Evolutionary conservation across 2,113 vertebrate species (phyloP).

Genomic region (Vidua chalybeata): DNA sequence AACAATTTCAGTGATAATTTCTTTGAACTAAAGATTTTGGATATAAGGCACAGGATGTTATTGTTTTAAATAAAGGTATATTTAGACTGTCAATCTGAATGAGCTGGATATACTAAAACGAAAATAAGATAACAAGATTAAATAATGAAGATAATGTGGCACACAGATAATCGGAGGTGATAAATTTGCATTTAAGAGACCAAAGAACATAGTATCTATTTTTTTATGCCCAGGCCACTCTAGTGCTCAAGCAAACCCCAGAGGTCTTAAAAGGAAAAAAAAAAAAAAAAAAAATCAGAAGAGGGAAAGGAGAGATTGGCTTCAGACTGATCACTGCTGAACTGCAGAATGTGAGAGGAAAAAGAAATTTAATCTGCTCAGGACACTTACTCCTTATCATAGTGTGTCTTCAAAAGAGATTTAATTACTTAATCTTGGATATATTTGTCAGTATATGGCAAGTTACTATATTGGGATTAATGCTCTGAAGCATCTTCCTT

Average conservation of each 20-base stretch:
- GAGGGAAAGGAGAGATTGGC: background rate
- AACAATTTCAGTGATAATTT: background rate
- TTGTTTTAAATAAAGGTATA: background rate
- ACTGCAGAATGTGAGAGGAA: background rate
- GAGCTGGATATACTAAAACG: background rate
- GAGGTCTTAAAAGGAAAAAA: background rate
- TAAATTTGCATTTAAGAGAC: background rate
- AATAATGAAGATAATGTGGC: background rate
- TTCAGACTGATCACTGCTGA: conserved; percentile 28
- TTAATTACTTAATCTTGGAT: conserved; percentile 75
- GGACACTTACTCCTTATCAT: conserved; percentile 65
- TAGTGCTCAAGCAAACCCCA: background rate
- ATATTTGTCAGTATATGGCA: conserved; percentile 65
- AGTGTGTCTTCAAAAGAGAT: conserved; percentile 62
- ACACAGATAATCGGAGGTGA: background rate
- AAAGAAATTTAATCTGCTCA: conserved; percentile 67
- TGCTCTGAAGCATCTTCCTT: conserved; percentile 58
- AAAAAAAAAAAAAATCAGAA: background rate
- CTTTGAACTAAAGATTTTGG: background rate
- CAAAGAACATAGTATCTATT: background rate
- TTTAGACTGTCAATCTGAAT: background rate
- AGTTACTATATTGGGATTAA: conserved; percentile 74
- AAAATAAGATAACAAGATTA: conserved; percentile 47
- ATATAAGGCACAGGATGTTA: background rate
- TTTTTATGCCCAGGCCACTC: background rate